These are phyloP conservation scores for Dipodomys merriami DNA, from an alignment of 2,113 vertebrate species.

Conservation along the genomic window DNA sequence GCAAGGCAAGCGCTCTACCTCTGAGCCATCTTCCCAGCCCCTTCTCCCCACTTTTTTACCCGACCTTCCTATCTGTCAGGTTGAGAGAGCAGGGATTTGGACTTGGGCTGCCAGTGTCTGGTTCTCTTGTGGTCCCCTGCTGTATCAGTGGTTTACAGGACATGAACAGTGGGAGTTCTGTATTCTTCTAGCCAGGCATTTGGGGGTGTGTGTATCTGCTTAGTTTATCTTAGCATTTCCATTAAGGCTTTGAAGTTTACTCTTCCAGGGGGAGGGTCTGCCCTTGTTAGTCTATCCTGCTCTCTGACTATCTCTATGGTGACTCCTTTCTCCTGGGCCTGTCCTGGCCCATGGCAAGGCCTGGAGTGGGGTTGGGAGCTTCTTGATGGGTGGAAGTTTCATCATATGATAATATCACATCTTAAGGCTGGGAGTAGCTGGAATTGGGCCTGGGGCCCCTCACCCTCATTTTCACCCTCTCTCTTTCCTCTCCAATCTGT, in stretches of 20 bases:
- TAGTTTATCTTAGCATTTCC: background rate
- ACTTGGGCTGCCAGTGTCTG: background rate
- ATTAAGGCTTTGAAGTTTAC: background rate
- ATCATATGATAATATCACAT: background rate
- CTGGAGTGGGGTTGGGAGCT: background rate
- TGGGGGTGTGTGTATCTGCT: background rate
- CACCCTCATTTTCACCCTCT: background rate
- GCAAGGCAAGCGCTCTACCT: too few relatives aligned
- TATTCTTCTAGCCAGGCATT: background rate
- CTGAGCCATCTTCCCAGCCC: too few relatives aligned
- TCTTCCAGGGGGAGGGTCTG: background rate
- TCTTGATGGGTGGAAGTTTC: background rate
- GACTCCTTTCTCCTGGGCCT: background rate
- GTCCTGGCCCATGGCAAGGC: background rate
- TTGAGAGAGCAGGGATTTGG: background rate
- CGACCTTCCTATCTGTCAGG: background rate
- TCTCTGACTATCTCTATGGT: background rate
- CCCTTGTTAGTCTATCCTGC: background rate
- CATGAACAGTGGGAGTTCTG: background rate
- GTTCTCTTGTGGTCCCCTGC: background rate
- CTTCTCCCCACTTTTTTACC: background rate
- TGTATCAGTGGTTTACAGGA: background rate
- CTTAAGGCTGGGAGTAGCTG: background rate
- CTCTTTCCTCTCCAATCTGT: background rate
- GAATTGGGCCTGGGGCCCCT: background rate